Percentiles rank a stretch among this genome's conserved stretches.
Conservation (phyloP, 2,888 invertebrate genomes). For the Clanis bilineata region DNA sequence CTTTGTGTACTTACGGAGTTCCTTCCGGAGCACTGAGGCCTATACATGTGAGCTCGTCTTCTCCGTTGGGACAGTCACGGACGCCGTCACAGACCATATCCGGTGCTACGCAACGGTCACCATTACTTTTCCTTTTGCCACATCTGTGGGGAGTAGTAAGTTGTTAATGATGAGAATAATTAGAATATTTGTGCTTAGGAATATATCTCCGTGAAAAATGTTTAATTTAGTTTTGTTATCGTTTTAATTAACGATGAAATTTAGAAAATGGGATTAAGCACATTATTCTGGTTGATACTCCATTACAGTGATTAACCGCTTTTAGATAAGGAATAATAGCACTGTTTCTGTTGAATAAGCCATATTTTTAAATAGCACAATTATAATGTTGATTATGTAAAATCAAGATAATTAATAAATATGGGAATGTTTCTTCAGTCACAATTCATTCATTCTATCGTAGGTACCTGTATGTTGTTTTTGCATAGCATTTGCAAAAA, state of each 20-base stretch:
- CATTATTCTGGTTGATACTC: neutral
- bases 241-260: too few relatives aligned
- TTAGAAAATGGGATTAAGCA: neutral
- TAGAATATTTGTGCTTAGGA: too few relatives aligned
- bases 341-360: too few relatives aligned
- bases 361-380: too few relatives aligned
- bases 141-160: conserved; percentile 44
- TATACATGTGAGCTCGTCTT: conserved; percentile 87
- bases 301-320: neutral
- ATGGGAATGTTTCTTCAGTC: too few relatives aligned
- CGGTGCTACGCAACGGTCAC: conserved; percentile 84
- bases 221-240: too few relatives aligned
- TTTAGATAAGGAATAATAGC: neutral
- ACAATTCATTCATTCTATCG: too few relatives aligned
- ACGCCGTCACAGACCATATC: conserved; percentile 91
- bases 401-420: too few relatives aligned
- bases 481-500: conserved; percentile 83
- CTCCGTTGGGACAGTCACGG: conserved; percentile 87
- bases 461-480: conserved; percentile 50
- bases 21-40: conserved; percentile 60
- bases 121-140: conserved; percentile 40
- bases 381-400: too few relatives aligned
- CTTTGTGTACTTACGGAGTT: conserved; percentile 53
- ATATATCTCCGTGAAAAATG: too few relatives aligned
- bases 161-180: neutral